These are phyloP conservation scores for Solea solea DNA, from an alignment of 2,113 vertebrate genomes.

Conservation along the genomic window DNA sequence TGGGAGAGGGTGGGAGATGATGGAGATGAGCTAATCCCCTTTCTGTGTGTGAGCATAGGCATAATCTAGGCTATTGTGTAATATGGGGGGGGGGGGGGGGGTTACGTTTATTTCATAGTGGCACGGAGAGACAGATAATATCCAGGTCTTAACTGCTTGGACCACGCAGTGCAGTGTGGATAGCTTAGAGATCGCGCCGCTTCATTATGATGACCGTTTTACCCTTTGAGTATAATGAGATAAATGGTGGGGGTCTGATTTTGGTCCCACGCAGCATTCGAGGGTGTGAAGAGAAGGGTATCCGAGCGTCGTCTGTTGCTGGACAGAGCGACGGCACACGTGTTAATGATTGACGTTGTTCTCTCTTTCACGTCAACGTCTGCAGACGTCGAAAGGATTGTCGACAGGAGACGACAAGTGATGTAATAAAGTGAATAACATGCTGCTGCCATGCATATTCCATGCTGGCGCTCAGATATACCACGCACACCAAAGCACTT, in stretches of 20 bases:
- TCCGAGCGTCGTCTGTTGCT: constrained; percentile 48
- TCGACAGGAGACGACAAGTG: constrained; percentile 54
- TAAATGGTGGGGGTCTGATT: constrained; percentile 26
- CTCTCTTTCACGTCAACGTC: constrained; percentile 73
- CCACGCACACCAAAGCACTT: constrained; percentile 41
- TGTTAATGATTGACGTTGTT: constrained; percentile 64
- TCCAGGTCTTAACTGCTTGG: constrained; percentile 55
- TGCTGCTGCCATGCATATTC: constrained; percentile 62
- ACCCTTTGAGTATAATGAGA: constrained; percentile 79
- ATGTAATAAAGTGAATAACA: constrained; percentile 60
- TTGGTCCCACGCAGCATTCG: constrained; percentile 33
- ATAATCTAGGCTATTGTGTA: constrained; percentile 64
- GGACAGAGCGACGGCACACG: constrained; percentile 51
- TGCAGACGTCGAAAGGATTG: constrained; percentile 38
- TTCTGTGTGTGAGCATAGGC: constrained; percentile 59
- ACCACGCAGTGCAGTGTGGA: constrained; percentile 53
- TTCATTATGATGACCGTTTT: constrained; percentile 78
- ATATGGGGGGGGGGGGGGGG: constrained; percentile 39
- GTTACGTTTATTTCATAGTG: constrained; percentile 42
- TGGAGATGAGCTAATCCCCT: constrained; percentile 72
- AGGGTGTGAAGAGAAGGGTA: constrained; percentile 38
- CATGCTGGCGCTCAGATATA: constrained; percentile 44
- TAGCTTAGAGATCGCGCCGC: constrained; percentile 55
- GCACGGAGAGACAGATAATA: constrained; percentile 25
- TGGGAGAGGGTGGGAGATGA: constrained; percentile 60